Evolutionary conservation across 2,113 vertebrate species (phyloP), one percentile per base, ranked within the genome.

Genomic region (Thunnus maccoyii): DNA sequence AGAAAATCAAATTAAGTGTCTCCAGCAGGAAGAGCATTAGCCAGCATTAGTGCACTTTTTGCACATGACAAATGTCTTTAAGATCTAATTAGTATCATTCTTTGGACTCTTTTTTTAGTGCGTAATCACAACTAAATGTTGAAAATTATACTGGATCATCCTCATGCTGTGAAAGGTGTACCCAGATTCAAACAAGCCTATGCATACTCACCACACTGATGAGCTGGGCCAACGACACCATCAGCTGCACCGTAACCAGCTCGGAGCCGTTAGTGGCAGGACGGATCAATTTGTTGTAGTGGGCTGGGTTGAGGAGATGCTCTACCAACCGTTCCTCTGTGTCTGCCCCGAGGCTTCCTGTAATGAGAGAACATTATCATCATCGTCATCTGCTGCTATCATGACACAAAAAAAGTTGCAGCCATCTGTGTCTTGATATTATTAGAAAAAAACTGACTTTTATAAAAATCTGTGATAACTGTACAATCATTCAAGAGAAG

Each of bases 281-380:
- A 2, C 97, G 97, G 92, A 99, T 99, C 73, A 99, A 95, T 76
- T 99, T 99, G 94, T 99, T 99, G 89, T 99, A 99, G 66, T 97
- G 97, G 0, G 96, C 93, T 0, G 98, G 96, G 72, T 98, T 97
- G 64, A 99, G 90, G 57, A 99, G 97, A 61, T 98, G 96, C 46
- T 98, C 97, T 57, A 99, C 96, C 90, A 99, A 91, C 10, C 97
- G 95, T 82, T 99, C 97, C 87, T 99, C 98, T 0, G 97, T 98
- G 91, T 98, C 97, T 0, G 97, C 98, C 57, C 94, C 94, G 58
- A 95, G 92, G 80, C 90, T 82, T 4, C 93, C 98, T 99, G 80
- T 6, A 90, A 87, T 48, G 73, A 86, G 14, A 89, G 27, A 57
- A 72, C 68, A 83, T 80, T 47, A 57, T 82, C 76, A 55, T 79